Conservation (phyloP, 30 jellyfish, hydroid and myxozoan genomes). For the Pelagia noctiluca region DNA sequence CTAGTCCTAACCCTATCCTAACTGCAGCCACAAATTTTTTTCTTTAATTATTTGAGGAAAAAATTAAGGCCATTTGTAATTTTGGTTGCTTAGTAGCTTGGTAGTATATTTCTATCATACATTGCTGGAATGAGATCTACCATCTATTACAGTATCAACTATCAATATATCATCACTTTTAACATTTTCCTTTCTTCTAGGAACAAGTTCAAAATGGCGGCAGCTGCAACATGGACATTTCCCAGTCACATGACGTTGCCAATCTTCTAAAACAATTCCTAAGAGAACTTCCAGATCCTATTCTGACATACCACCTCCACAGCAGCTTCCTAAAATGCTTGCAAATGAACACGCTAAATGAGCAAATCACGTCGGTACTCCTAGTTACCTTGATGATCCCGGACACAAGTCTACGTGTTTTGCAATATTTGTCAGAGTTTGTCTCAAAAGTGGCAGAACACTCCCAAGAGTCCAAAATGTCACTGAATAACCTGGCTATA, state of each 20-base stretch:
- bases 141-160: too few relatives aligned
- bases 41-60: too few relatives aligned
- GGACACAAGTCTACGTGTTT: conserved; percentile 89
- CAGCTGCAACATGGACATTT: conserved; percentile 76
- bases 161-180: not conserved
- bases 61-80: too few relatives aligned
- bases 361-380: conserved; percentile 77
- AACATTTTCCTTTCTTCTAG: conserved; percentile 40
- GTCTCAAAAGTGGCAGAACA: conserved; percentile 91
- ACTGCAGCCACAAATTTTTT: too few relatives aligned
- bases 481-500: conserved; percentile 90
- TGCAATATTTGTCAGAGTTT: conserved; percentile 81
- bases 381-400: conserved; percentile 93
- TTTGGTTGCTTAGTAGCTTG: too few relatives aligned
- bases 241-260: conserved; percentile 98
- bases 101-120: too few relatives aligned
- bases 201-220: conserved; percentile 87
- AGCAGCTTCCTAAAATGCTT: conserved; percentile 83
- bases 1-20: too few relatives aligned
- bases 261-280: conserved; percentile 87
- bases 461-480: conserved; percentile 95
- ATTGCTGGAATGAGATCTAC: too few relatives aligned
- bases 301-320: conserved; percentile 70
- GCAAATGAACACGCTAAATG: conserved; percentile 68
- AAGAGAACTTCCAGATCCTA: conserved; percentile 96